Base-by-base conservation (phyloP, 2,888 invertebrate genomes). In the Tanytarsus gracilentus region DNA sequence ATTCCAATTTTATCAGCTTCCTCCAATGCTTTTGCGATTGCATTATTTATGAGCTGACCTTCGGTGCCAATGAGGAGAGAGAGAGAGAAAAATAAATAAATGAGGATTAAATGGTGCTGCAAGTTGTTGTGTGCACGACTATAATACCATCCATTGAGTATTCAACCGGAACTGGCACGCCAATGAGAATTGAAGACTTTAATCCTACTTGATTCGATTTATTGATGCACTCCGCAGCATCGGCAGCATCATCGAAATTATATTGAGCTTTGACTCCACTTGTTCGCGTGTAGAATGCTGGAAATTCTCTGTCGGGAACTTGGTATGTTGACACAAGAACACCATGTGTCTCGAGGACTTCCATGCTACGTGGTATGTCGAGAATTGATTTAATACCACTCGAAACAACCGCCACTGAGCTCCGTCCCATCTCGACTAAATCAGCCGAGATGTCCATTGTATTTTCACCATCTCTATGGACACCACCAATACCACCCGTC, bases 301-400 rank as follows among this genome's bases (percentile, higher is more conserved):
- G 99, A 73, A 99, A 99, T 11, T 83, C 79, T 25, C 75, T 74
- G 0, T 74, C 72, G 0, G 78, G 72, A n/a, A 77, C 73, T 0
- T 88, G 86, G 65, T 82, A 86, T 0, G 87, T 82, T 30, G 86
- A 84, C 0, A 97, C 94, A 66, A 89, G 88, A 1, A 97, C 95
- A 0, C 97, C 96, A 72, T 92, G 86, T 0, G 96, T 98, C 78
- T 98, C 97, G 77, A 99, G 76, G 71, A 86, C 96, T 72, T 99
- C 98, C 50, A 99, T 77, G 0, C 98, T 98, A 69, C 86, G 85
- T 3, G 85, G 86, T 66, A 99, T 92, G 72, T 99, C 99, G 62
- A 99, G 78, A 66, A 99, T 97, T 18, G 97, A 96, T 75, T 99
- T 99, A 61, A 96, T 85, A 1, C 99, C 99, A 68, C 96, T 91